phyloP scores from a whole-genome alignment of 2,888 invertebrate species.

The Macaria notata region DNA sequence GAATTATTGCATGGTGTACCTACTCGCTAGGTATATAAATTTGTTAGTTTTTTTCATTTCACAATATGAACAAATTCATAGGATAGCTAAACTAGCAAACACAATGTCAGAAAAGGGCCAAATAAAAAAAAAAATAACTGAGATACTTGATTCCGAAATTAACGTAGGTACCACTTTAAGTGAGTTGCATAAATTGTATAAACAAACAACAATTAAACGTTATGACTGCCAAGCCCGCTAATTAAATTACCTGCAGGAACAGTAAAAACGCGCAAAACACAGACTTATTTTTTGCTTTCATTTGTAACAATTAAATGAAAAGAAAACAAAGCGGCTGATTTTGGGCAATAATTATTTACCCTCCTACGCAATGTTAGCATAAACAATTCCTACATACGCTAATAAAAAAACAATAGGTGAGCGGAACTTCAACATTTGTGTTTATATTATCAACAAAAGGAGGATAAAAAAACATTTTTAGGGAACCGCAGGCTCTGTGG shows the following conservation, averaged over 20 bases:
- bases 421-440: constrained; percentile 65
- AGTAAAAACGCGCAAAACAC: constrained; percentile 12
- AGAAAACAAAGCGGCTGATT: constrained; percentile 20
- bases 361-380: constrained; percentile 36
- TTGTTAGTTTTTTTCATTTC: no score
- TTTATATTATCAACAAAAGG: constrained; percentile 64
- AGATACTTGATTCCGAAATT: no score
- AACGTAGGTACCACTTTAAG: no score
- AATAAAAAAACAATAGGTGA: constrained; percentile 66
- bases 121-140: no score
- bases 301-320: constrained; percentile 24
- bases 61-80: no score
- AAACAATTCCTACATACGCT: constrained; percentile 56
- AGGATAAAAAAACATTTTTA: constrained; percentile 42
- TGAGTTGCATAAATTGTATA: no score
- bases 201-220: no score
- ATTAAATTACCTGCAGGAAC: constrained; percentile 17
- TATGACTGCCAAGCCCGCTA: not conserved
- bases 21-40: no score
- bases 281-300: constrained; percentile 19
- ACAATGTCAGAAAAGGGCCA: no score
- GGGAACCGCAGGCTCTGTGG: constrained; percentile 37
- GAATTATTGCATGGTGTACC: no score
- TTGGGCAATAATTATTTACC: constrained; percentile 39
- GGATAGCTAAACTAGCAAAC: no score